phyloP scores from a whole-genome alignment of 1,140 invertebrate species.

The Eciton burchellii region DNA sequence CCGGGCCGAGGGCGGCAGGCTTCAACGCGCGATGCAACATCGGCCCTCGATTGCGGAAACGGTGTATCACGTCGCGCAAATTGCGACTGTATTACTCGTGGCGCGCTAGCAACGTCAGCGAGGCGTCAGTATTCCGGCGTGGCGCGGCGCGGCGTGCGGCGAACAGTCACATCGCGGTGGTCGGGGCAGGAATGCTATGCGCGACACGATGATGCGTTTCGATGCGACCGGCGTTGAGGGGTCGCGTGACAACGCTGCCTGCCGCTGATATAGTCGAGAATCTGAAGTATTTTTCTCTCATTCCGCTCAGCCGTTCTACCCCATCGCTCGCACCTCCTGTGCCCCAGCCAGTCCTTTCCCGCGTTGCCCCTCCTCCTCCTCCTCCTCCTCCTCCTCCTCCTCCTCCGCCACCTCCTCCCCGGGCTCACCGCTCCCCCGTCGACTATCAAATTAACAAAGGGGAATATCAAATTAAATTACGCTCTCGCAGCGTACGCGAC shows the following conservation, averaged over 20 bases:
- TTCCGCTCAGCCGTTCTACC: conserved; percentile 31
- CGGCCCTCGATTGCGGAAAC: neutral
- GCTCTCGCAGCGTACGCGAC: conserved; percentile 43
- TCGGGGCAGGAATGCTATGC: conserved; percentile 54
- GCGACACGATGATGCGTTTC: conserved; percentile 68
- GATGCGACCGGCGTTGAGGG: conserved; percentile 55
- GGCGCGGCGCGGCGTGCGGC: conserved; percentile 63
- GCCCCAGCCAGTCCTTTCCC: neutral
- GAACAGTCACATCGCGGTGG: conserved; percentile 70
- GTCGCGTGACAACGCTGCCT: conserved; percentile 64
- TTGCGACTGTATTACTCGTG: conserved; percentile 53
- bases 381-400: neutral
- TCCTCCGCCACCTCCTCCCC: neutral
- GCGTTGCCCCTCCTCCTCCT: neutral
- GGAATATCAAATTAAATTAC: conserved; percentile 80
- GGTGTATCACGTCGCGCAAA: conserved; percentile 38
- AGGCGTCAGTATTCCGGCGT: conserved; percentile 65
- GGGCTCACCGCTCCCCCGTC: conserved; percentile 10
- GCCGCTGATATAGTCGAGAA: conserved; percentile 72
- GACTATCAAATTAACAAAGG: conserved; percentile 77
- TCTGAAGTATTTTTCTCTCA: conserved; percentile 78
- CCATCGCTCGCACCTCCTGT: neutral
- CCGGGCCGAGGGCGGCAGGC: too few species aligned
- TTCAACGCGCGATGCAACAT: neutral
- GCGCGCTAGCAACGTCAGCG: conserved; percentile 67